Conservation (phyloP, 2,888 invertebrate genomes). For the Pherbina coryleti region DNA sequence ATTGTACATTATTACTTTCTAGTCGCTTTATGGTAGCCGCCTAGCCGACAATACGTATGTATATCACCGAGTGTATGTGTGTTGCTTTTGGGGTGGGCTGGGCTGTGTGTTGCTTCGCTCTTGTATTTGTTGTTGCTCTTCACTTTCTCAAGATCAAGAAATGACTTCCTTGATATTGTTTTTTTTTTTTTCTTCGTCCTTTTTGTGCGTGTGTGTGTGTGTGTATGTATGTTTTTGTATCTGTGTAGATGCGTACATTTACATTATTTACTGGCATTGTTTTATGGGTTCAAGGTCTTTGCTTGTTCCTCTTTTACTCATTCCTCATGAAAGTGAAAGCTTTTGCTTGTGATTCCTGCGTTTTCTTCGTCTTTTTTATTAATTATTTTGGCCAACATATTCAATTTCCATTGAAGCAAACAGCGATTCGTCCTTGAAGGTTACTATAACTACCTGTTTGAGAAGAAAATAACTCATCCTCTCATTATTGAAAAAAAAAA, state of each 20-base stretch:
- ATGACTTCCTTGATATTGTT: slow-evolving; percentile 56
- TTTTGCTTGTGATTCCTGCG: background rate
- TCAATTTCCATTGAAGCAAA: no score
- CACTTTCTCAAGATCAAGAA: slow-evolving; percentile 55
- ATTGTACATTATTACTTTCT: slow-evolving; percentile 4
- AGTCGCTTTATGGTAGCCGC: background rate
- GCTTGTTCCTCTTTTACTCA: background rate
- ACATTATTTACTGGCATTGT: slow-evolving; percentile 51
- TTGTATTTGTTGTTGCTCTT: background rate
- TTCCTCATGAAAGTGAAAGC: slow-evolving; percentile 6
- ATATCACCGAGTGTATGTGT: background rate
- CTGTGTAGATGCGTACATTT: slow-evolving; percentile 31
- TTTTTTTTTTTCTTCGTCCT: slow-evolving; percentile 50
- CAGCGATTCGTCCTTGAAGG: no score
- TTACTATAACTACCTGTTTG: no score
- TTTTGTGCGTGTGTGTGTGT: slow-evolving; percentile 17
- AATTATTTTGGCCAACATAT: background rate
- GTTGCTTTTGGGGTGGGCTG: background rate
- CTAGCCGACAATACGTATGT: background rate
- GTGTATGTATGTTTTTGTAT: slow-evolving; percentile 26
- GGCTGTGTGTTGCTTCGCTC: background rate
- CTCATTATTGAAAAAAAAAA: no score
- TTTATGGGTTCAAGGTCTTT: slow-evolving; percentile 63
- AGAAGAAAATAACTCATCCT: no score
- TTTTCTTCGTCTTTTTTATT: background rate